Evolutionary conservation across 2,113 vertebrate species (phyloP).

Genomic region (Agapornis roseicollis): DNA sequence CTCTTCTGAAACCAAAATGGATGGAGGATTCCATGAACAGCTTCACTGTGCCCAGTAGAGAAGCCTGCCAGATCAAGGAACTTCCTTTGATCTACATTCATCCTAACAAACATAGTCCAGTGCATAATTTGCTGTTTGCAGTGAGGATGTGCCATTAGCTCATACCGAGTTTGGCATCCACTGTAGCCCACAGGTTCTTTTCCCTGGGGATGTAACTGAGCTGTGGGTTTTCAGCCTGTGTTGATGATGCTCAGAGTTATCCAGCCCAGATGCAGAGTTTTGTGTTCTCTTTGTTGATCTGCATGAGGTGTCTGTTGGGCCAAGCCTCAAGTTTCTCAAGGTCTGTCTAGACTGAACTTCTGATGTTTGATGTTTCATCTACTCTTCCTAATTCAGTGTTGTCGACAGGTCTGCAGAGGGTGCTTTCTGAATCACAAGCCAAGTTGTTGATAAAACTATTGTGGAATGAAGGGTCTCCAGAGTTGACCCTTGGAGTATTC

Average conservation of each 20-base stretch:
- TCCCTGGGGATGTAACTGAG: neutral
- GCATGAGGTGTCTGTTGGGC: neutral
- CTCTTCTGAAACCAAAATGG: neutral
- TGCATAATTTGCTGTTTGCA: neutral
- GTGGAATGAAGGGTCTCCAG: neutral
- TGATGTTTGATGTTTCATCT: neutral
- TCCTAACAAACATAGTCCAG: neutral
- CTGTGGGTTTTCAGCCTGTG: neutral
- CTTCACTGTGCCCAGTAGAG: neutral
- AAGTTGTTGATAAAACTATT: neutral
- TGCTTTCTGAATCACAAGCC: neutral
- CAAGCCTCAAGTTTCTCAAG: neutral
- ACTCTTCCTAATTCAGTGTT: neutral
- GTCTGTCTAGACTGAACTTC: neutral
- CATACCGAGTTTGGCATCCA: neutral
- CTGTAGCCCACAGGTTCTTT: neutral
- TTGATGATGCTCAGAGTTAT: neutral
- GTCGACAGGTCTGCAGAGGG: neutral
- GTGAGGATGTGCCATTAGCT: neutral
- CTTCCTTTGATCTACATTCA: neutral
- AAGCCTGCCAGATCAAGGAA: neutral
- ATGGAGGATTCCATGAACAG: neutral
- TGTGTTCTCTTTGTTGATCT: neutral
- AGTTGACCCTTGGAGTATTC: neutral
- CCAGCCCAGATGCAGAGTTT: neutral